Evolutionary conservation across 2,797 vertebrate genomes (phyloP), one percentile per base, ranked within the genome.

Genomic region (Hylomyscus alleni): DNA sequence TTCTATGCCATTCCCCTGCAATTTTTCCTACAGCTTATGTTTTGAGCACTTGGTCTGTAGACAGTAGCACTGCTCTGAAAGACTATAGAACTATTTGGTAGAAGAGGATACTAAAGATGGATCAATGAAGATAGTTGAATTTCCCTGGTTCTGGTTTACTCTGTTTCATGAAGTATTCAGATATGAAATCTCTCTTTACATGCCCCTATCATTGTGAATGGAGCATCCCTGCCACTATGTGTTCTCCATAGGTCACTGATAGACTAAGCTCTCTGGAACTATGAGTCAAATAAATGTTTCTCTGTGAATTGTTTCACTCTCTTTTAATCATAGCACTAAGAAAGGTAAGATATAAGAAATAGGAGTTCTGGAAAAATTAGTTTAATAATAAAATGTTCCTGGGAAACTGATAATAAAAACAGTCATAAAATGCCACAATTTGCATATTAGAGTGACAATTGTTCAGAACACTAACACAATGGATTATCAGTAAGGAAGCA

Each of bases 401-500:
- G 52, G 5, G 12, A 20, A 81, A 58, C 11, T 81, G 34, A n/a
- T 24, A 56, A 81, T 37, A 22, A 37, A 58, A 54, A 58, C 12
- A 58, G 34, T 56, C 13, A 14, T 81, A 37, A n/a, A 5, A 37
- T 56, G 10, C 20, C 0, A 81, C 10, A 56, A 56, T 13, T n/a
- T 26, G 0, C 31, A 58, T 56, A 37, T 56, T 58, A 81, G 17
- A 8, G n/a, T n/a, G 5, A 14, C 12, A 12, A 26, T 81, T 58
- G 34, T 58, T 14, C 34, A 24, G 34, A 24, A 81, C 17, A 81
- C 8, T 81, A 37, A 24, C 5, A 37, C 34, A 37, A 37, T 22
- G 22, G 2, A 24, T 2, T 58, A 40, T 13, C 3, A 37, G 20
- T 81, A 20, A 26, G 6, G 22, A 26, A 0, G 0, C 12, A 8